Evolutionary conservation across 2,888 invertebrate species (phyloP).

Genomic region (Hirtodrosophila cameraria): DNA sequence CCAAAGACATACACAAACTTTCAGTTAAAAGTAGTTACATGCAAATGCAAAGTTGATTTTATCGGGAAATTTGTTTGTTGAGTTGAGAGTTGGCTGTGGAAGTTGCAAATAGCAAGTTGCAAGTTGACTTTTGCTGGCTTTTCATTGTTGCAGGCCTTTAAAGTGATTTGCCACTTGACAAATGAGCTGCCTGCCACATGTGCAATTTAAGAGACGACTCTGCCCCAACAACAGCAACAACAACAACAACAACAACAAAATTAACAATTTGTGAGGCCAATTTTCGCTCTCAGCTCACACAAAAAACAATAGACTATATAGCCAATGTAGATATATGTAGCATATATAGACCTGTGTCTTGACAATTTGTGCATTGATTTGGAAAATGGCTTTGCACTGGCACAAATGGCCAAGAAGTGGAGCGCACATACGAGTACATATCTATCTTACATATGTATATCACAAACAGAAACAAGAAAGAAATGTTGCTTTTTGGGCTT

Average conservation of each 20-base stretch:
- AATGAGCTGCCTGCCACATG: conserved; percentile 76
- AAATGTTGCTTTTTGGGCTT: too few relatives aligned
- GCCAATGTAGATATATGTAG: conserved; percentile 17
- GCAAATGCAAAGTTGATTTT: conserved; percentile 72
- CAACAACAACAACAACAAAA: conserved; percentile 17
- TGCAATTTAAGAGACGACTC: conserved; percentile 71
- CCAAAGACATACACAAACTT: too few relatives aligned
- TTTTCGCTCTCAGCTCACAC: conserved; percentile 42
- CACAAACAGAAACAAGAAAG: too few relatives aligned
- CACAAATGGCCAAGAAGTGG: conserved; percentile 60
- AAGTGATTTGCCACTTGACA: conserved; percentile 77
- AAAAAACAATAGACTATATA: conserved; percentile 42
- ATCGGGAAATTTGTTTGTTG: conserved; percentile 46
- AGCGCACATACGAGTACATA: conserved; percentile 40
- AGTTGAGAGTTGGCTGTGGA: too few relatives aligned
- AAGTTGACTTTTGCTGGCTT: conserved; percentile 20
- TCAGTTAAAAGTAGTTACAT: conserved; percentile 41
- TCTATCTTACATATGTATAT: neutral
- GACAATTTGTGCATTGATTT: conserved; percentile 79
- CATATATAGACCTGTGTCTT: conserved; percentile 34
- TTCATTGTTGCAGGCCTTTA: conserved; percentile 51
- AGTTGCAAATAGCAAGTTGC: too few relatives aligned
- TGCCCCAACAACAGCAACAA: conserved; percentile 23
- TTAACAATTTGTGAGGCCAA: conserved; percentile 65
- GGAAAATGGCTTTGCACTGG: conserved; percentile 64